Evolutionary conservation across 2,888 invertebrate species (phyloP), one percentile per base, ranked within the genome.

Genomic region (Pammene aurita): DNA sequence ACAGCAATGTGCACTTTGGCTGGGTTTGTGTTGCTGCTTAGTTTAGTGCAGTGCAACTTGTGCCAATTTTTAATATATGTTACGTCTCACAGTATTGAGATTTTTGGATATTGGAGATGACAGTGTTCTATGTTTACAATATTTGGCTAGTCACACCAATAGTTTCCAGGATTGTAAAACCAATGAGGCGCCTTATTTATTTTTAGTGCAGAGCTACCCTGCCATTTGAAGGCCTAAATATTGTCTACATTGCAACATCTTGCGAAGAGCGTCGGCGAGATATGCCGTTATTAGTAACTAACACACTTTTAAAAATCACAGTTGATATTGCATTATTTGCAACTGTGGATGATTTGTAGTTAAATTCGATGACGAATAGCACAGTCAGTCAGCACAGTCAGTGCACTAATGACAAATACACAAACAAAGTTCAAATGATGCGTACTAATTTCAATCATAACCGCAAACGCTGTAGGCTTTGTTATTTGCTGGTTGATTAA

Each of bases 1-100:
- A 65, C 69, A 69, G 65, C 58, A 18, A 34, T 55, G 54, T 69
- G 64, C 64, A 69, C 60, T 69, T 56, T 48, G 26, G 46, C 38
- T 54, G 65, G 58, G 38, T 46, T 63, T 16, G 58, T 10, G 42
- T 42, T 35, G 66, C 38, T 46, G 11, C 66, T 50, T 46, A 57
- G 41, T 50, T 57, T 56, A 48, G 48, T 61, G 60, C 62, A 62
- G 41, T 62, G 62, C 38, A 38, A 52, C 11, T 34, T 61, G 35
- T 52, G 34, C 52, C 42, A 26, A 5, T 26, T 26, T 26, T 4
- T n/a, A 0, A n/a, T 54, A 7, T n/a, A 50, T 26, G 26, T 26
- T 26, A 18, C 7, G 48, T 48, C 6, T 7, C 38, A 9, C 6
- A 2, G 6, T 26, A 26, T 4, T 26, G 38, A 38, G 38, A 9